phyloP scores from a whole-genome alignment of 2,888 invertebrate species.

The Xanthia icteritia region DNA sequence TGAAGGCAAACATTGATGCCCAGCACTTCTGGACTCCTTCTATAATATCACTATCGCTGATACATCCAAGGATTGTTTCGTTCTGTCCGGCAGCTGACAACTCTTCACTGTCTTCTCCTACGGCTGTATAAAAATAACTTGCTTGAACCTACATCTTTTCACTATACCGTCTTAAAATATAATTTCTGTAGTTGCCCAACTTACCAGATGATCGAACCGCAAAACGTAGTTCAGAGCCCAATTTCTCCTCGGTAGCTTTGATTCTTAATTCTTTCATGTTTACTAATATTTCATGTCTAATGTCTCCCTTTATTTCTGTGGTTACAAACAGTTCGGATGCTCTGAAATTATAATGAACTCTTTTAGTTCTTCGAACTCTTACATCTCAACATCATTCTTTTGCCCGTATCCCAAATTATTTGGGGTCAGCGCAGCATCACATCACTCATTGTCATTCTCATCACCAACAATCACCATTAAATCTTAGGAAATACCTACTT shows the following conservation, averaged over 20 bases:
- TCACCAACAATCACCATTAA: neutral
- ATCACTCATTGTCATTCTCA: neutral
- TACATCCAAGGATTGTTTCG: constrained; percentile 93
- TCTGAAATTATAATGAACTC: constrained; percentile 72
- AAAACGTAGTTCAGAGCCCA: constrained; percentile 84
- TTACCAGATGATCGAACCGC: constrained; percentile 92
- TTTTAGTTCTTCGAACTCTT: neutral
- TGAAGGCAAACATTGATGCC: constrained; percentile 95
- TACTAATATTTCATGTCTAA: constrained; percentile 79
- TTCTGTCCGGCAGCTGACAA: constrained; percentile 96
- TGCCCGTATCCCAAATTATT: neutral
- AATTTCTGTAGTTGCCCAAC: neutral
- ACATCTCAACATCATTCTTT: neutral
- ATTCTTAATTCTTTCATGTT: constrained; percentile 77
- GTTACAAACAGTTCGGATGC: constrained; percentile 82
- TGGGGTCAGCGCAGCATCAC: neutral
- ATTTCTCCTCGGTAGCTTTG: constrained; percentile 74
- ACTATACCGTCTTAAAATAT: neutral
- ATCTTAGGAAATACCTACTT: constrained; percentile 70
- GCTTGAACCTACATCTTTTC: neutral
- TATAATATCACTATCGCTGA: constrained; percentile 87
- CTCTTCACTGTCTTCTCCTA: constrained; percentile 95
- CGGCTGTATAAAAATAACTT: constrained; percentile 84
- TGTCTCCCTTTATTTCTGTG: constrained; percentile 80
- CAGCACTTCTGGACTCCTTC: constrained; percentile 93